These are phyloP conservation scores for Sicus ferrugineus DNA, from an alignment of 2,888 invertebrate genomes.

Conservation along the genomic window DNA sequence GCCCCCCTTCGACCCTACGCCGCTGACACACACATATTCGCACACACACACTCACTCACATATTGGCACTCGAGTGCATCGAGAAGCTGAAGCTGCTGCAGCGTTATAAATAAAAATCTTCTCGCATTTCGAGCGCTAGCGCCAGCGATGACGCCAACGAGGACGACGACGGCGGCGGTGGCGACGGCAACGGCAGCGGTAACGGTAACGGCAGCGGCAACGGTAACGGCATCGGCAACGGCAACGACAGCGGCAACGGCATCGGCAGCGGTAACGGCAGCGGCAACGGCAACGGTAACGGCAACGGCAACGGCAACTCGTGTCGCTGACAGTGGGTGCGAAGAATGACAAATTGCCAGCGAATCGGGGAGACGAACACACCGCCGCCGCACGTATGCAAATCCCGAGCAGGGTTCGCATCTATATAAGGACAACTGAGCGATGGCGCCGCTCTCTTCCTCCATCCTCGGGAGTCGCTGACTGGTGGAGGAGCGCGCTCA, in stretches of 20 bases:
- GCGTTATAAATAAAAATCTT: conserved; percentile 16
- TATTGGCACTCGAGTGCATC: too few species aligned
- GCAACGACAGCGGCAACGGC: not conserved
- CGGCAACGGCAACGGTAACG: not conserved
- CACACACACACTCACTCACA: too few species aligned
- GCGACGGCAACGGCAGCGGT: too few species aligned
- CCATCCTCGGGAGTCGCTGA: too few species aligned
- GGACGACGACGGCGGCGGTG: too few species aligned
- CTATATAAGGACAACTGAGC: not conserved
- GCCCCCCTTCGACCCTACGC: too few species aligned
- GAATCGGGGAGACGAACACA: too few species aligned
- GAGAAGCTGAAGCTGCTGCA: not conserved
- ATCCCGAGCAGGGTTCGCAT: not conserved
- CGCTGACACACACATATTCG: too few species aligned
- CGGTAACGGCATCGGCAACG: not conserved
- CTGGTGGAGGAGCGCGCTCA: too few species aligned
- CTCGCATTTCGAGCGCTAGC: conserved; percentile 6
- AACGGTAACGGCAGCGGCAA: too few species aligned
- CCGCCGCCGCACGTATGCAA: not conserved
- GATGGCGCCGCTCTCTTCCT: not conserved
- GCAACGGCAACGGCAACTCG: not conserved
- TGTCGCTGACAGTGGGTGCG: conserved; percentile 7
- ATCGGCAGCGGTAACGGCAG: not conserved
- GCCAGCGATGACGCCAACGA: not conserved
- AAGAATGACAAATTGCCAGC: conserved; percentile 1